Evolutionary conservation across 2,797 vertebrate species (phyloP).

Genomic region (Poecilia gillii): DNA sequence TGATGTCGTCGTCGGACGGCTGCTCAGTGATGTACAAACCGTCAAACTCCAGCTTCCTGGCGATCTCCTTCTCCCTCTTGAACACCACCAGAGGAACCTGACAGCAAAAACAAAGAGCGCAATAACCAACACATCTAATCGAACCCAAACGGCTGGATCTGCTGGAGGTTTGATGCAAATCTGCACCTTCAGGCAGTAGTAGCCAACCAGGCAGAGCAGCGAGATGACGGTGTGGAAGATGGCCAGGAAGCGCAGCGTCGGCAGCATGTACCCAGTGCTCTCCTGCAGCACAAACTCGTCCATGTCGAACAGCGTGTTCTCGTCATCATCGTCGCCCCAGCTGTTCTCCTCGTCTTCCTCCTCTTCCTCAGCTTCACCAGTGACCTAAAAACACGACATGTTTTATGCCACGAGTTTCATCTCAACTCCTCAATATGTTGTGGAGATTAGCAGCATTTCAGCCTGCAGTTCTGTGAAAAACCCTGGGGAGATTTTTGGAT

Average conservation of each 20-base stretch:
- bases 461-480: not conserved
- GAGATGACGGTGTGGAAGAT: slow-evolving; percentile 94
- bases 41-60: slow-evolving; percentile 96
- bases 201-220: slow-evolving; percentile 92
- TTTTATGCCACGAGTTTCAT: not conserved
- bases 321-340: slow-evolving; percentile 83
- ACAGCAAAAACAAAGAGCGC: not conserved
- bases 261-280: slow-evolving; percentile 95
- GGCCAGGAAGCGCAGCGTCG: slow-evolving; percentile 89
- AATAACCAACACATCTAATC: not conserved
- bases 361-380: slow-evolving; percentile 84
- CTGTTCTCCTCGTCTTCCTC: slow-evolving; percentile 79
- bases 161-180: accelerated
- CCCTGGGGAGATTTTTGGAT: too few relatives aligned
- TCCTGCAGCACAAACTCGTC: slow-evolving; percentile 97
- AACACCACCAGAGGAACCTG: slow-evolving; percentile 97
- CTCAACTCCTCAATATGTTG: not conserved
- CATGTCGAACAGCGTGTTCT: slow-evolving; percentile 88
- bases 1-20: slow-evolving; percentile 97
- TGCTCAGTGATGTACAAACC: slow-evolving; percentile 98
- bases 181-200: slow-evolving; percentile 93
- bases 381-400: slow-evolving; percentile 79
- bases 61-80: slow-evolving; percentile 98
- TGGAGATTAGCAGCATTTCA: not conserved
- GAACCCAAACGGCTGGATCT: not conserved